These are phyloP conservation scores for Ptyas mucosa DNA, from an alignment of 2,113 vertebrate genomes.

Conservation along the genomic window DNA sequence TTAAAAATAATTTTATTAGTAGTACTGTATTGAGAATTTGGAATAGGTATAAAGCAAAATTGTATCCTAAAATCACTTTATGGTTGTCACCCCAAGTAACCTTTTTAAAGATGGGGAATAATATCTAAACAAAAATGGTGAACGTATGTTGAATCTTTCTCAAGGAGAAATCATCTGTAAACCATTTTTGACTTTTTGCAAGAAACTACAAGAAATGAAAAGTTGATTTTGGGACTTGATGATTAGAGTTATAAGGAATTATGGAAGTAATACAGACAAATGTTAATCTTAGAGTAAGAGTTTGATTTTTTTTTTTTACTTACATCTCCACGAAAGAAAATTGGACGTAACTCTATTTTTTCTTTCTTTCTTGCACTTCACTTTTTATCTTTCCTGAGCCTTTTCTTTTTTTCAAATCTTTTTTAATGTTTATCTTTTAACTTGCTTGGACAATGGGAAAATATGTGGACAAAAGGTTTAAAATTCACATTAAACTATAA, in stretches of 20 bases:
- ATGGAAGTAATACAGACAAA: background rate
- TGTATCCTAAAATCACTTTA: background rate
- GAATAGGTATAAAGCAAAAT: background rate
- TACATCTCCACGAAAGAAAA: background rate
- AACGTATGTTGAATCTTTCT: background rate
- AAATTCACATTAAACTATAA: no score
- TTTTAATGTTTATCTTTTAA: background rate
- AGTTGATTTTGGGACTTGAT: background rate
- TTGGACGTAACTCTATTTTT: background rate
- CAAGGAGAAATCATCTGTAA: background rate
- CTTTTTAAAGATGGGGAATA: background rate
- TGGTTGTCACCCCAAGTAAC: background rate
- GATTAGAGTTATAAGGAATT: background rate
- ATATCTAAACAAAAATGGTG: background rate
- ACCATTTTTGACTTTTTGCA: background rate
- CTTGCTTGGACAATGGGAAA: no score
- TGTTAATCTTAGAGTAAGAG: background rate
- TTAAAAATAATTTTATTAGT: background rate
- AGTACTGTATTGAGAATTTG: background rate
- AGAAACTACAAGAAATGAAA: background rate
- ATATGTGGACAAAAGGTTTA: no score
- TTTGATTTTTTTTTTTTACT: background rate
- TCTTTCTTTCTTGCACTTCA: background rate
- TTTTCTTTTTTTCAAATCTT: background rate
- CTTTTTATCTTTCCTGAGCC: no score